Conservation (phyloP, 2,797 vertebrate species). For the Macropodus opercularis region DNA sequence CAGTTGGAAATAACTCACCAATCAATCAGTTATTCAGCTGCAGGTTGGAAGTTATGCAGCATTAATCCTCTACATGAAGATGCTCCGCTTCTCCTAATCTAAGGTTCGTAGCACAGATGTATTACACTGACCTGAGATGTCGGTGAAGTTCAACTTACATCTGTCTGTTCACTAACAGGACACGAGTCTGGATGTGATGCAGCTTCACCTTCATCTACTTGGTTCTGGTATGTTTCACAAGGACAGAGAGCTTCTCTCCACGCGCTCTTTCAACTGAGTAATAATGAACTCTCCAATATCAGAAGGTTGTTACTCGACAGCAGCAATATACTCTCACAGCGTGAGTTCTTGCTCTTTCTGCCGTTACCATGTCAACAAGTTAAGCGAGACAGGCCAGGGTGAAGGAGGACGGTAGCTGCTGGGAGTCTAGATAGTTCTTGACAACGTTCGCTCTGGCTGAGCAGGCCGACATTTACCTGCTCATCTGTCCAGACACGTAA, state of each 20-base stretch:
- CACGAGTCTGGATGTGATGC: not conserved
- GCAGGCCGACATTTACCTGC: not conserved
- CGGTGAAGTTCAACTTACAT: too few species aligned
- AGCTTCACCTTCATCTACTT: not conserved
- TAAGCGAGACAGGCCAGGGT: slow-evolving; percentile 22
- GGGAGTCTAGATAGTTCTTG: slow-evolving; percentile 21
- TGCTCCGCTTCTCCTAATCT: too few species aligned
- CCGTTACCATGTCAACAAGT: slow-evolving; percentile 49
- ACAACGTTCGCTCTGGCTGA: not conserved
- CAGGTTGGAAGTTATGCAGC: too few species aligned
- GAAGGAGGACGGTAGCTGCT: slow-evolving; percentile 11
- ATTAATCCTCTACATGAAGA: too few species aligned
- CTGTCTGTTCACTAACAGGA: not conserved
- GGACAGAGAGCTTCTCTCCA: not conserved
- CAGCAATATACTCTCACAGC: slow-evolving; percentile 13
- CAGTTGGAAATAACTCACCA: too few species aligned
- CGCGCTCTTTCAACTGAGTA: not conserved
- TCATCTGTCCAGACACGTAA: not conserved
- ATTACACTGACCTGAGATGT: too few species aligned
- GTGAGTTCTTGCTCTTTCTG: slow-evolving; percentile 18
- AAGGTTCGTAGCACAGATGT: too few species aligned
- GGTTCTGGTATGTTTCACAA: not conserved
- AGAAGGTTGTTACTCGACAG: slow-evolving; percentile 1
- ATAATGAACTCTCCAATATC: slow-evolving; percentile 13
- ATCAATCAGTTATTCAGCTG: too few species aligned